phyloP scores from a whole-genome alignment of 1,140 invertebrate species.

The Drosophila lowei region DNA sequence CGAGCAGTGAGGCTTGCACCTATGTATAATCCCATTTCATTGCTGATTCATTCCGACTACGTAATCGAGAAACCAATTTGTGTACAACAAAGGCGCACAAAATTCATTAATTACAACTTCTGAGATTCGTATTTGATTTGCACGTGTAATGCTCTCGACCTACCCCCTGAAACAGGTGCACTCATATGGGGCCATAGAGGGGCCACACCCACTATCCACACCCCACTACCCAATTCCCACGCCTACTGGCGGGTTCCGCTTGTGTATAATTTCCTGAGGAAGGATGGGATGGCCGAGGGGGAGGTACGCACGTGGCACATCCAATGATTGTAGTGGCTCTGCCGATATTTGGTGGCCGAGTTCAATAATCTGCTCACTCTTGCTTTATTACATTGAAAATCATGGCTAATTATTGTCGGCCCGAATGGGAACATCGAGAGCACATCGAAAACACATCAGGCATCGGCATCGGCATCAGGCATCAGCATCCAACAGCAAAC shows the following conservation, averaged over 20 bases:
- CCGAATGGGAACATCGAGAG: constrained; percentile 35
- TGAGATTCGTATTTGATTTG: constrained; percentile 51
- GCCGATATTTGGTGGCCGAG: constrained; percentile 9
- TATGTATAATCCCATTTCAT: constrained; percentile 21
- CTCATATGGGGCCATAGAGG: constrained; percentile 12
- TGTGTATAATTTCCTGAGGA: constrained; percentile 23
- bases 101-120: constrained; percentile 65
- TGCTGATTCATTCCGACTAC: constrained; percentile 48
- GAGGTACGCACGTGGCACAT: constrained; percentile 22
- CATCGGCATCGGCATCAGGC: too few species aligned
- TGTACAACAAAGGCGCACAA: constrained; percentile 9
- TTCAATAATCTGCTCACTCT: constrained; percentile 69
- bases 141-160: constrained; percentile 51
- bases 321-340: constrained; percentile 9
- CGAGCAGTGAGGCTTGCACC: constrained; percentile 8
- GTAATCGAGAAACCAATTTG: constrained; percentile 40
- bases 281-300: neutral
- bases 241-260: neutral
- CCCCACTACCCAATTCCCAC: constrained; percentile 1
- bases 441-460: constrained; percentile 13
- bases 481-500: constrained; percentile 31
- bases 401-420: constrained; percentile 66
- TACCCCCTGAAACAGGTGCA: constrained; percentile 32
- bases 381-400: constrained; percentile 69
- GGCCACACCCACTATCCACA: too few species aligned